Evolutionary conservation across 2,797 vertebrate genomes (phyloP).

Genomic region (Eospalax fontanierii): DNA sequence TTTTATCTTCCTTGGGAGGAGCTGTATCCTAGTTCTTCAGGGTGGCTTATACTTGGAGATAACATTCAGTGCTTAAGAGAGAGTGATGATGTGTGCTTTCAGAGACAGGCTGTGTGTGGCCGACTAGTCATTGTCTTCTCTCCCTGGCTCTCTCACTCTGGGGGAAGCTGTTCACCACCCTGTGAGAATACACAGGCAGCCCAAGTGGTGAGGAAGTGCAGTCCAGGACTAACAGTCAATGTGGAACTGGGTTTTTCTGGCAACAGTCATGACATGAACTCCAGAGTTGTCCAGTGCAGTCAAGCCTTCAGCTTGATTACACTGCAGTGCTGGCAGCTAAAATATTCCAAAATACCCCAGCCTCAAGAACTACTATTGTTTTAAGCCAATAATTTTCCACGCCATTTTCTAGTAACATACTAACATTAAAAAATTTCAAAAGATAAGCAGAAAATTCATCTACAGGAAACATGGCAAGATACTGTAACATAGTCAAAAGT

Average conservation of each 20-base stretch:
- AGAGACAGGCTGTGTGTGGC: background rate
- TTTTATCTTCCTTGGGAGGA: background rate
- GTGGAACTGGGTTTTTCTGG: background rate
- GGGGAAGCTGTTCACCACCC: background rate
- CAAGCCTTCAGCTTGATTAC: background rate
- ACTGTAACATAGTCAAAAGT: background rate
- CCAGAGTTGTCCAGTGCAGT: background rate
- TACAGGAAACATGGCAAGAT: background rate
- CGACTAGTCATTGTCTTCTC: background rate
- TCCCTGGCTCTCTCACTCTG: background rate
- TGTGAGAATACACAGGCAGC: background rate
- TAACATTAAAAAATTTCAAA: background rate
- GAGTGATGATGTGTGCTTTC: background rate
- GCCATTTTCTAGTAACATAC: background rate
- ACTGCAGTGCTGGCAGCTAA: background rate
- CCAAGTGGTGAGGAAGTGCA: background rate
- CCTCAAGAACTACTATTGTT: background rate
- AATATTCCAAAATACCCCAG: background rate
- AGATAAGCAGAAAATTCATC: conserved; percentile 1
- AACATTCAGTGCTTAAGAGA: background rate
- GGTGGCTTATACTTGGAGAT: background rate
- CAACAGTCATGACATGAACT: background rate
- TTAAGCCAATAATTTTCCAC: conserved; percentile 9
- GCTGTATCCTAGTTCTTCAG: background rate
- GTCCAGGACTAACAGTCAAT: background rate